Conservation (phyloP, 2,113 vertebrate species). For the Bubo blakistoni region DNA sequence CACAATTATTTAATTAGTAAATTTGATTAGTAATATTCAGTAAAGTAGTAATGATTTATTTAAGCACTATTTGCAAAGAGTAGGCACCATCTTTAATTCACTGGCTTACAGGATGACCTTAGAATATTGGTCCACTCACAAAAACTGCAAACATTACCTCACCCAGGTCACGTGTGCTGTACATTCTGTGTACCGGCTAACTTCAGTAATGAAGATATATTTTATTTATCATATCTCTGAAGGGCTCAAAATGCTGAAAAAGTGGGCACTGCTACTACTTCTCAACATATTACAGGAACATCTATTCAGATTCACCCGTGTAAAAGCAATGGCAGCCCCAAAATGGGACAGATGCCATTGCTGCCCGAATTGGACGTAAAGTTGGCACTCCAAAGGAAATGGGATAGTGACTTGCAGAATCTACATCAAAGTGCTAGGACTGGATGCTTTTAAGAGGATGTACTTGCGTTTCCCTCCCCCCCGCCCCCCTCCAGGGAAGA, state of each 20-base stretch:
- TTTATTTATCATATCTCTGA: not conserved
- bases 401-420: not conserved
- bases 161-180: not conserved
- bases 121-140: not conserved
- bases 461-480: no score
- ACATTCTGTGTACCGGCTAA: not conserved
- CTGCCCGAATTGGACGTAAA: not conserved
- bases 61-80: not conserved
- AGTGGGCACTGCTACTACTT: not conserved
- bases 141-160: not conserved
- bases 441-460: not conserved
- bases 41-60: not conserved
- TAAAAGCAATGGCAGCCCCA: not conserved
- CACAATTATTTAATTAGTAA: not conserved
- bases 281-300: not conserved
- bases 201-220: not conserved
- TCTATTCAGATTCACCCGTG: not conserved
- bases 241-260: not conserved
- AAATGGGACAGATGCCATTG: not conserved
- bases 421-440: not conserved
- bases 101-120: not conserved
- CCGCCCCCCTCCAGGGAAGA: no score
- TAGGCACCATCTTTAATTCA: not conserved
- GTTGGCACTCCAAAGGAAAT: not conserved
- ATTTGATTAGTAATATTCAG: not conserved